phyloP scores from a whole-genome alignment of 2,888 invertebrate genomes.

The Drosophila melanosoma region DNA sequence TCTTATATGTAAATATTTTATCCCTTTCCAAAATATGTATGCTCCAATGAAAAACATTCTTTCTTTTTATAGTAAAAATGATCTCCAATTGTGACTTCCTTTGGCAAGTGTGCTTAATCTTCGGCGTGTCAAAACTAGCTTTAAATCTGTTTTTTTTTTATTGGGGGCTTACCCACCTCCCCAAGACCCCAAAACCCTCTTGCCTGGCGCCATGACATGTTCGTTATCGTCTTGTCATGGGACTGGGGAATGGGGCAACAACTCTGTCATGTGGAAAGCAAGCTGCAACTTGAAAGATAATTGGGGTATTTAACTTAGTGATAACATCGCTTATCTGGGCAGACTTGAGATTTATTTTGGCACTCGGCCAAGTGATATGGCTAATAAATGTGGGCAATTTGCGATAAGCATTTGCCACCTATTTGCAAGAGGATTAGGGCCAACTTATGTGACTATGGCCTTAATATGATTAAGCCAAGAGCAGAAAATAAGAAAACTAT shows the following conservation, averaged over 20 bases:
- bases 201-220: constrained; percentile 28
- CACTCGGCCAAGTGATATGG: constrained; percentile 6
- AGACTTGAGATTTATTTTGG: constrained; percentile 3
- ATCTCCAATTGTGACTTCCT: background rate
- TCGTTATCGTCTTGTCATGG: constrained; percentile 48
- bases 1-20: background rate
- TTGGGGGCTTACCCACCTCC: background rate
- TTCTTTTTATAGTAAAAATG: background rate
- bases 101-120: background rate
- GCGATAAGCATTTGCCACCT: constrained; percentile 22
- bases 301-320: constrained; percentile 55
- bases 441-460: constrained; percentile 9
- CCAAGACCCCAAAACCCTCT: too few species aligned
- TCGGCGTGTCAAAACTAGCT: background rate
- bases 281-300: constrained; percentile 55
- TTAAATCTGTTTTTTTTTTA: background rate
- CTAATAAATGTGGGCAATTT: constrained; percentile 15
- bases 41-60: background rate
- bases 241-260: constrained; percentile 20
- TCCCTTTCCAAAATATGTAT: background rate
- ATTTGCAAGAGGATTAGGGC: constrained; percentile 57
- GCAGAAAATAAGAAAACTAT: background rate
- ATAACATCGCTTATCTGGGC: constrained; percentile 46
- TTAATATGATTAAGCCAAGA: background rate
- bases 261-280: constrained; percentile 5